Evolutionary conservation across 1,140 invertebrate species (phyloP), one percentile per base, ranked within the genome.

Genomic region (Scaptomyza montana): DNA sequence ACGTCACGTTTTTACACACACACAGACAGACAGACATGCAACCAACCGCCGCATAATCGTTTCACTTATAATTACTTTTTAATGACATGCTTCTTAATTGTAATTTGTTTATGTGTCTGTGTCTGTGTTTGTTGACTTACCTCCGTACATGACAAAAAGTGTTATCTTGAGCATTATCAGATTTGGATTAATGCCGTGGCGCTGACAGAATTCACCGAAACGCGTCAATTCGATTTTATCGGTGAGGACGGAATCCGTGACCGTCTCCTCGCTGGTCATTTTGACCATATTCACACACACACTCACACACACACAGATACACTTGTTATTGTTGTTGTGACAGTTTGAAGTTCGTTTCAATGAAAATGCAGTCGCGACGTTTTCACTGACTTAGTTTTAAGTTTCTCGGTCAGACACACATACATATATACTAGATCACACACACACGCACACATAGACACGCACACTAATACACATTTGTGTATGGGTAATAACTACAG

Each of bases 111-210:
- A 16, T 16, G 13, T 72, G 81, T 85, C 67, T 85, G 81, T 41
- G 5, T 16, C 16, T 16, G 28, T 13, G 28, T 12, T n/a, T 53
- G 9, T 41, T 70, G 7, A 91, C 90, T 92, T 93, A 95, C 95
- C 95, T 92, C 96, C 96, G 90, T 96, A 96, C 93, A 96, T 95
- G 78, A 96, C 94, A 91, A 97, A 96, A 6, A 96, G 92, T 45
- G 95, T 95, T 72, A 96, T 93, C 94, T 97, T 97, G 68, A 97
- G 93, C 94, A 95, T 95, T 74, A 96, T 93, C 60, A 96, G 92
- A 92, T 96, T 95, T 56, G 95, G 94, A 92, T 96, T 96, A 71
- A 96, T 94, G 61, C 93, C 92, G 33, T 53, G 79, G 12, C 85
- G 78, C 25, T 74, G 74, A 53, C 91, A 92, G 57, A 86, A 91